Base-by-base conservation (phyloP, 2,888 invertebrate genomes). In the Polydrusus cervinus region DNA sequence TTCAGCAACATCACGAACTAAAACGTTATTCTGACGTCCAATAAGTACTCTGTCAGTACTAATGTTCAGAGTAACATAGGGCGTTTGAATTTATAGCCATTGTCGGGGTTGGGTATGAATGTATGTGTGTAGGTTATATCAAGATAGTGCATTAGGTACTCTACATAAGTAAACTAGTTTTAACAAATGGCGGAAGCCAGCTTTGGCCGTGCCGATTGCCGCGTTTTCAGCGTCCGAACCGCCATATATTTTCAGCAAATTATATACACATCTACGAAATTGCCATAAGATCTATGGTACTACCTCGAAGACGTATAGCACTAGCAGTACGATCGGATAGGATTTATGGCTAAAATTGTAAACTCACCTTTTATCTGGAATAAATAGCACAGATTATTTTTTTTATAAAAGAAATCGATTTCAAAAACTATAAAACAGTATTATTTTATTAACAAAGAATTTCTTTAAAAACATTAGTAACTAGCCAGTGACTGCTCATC, bases 321-420 rank as follows among this genome's bases (percentile, higher is more conserved):
- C 71, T 71, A 71, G 65, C 71, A 34, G 34, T 34, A 71, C 65
- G 71, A 57, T 47, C 57, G 71, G 34, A 62, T 55, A 71, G 65
- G 38, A 30, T 51, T 65, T 65, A 71, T 71, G 30, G 71, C 43
- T 43, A 43, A 11, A 45, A 55, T 71, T 71, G 45, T 57, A 71
- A 65, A 71, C 65, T 45, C 71, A 71, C 65, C 71, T 55, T 34
- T 65, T 65, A 71, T 71, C 57, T 43, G 38, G 34, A 60, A 60
- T 60, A 60, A 60, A 60, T 38, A 16, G 16, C 16, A 10, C 25
- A 18, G 2, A 57, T 2, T 34, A 7, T 34, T 34, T 34, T 30
- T 30, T 34, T 34, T 34, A 34, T 34, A 8, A 3, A 34, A 10
- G 34, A 25, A 25, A 25, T 3, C 25, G 3, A 3, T 25, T 25